These are phyloP conservation scores for Oreocharis arfaki DNA, from an alignment of 2,113 vertebrate genomes.

Conservation along the genomic window DNA sequence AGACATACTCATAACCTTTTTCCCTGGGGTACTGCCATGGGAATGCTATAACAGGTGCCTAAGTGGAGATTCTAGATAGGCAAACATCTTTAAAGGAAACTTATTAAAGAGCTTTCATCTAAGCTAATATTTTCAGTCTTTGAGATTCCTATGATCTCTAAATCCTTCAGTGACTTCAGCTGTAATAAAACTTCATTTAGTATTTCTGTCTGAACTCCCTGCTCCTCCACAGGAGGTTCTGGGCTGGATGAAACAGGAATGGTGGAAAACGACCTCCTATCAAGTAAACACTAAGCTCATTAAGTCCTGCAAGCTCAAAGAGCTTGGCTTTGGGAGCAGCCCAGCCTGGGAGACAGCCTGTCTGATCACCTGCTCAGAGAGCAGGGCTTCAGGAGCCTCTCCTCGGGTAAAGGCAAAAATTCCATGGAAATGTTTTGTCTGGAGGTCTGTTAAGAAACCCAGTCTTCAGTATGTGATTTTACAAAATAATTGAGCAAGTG, in stretches of 20 bases:
- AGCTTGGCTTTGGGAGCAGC: neutral
- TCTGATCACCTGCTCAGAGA: neutral
- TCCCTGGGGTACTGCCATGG: neutral
- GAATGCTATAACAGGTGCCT: neutral
- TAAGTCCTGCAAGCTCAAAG: neutral
- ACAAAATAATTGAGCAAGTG: neutral
- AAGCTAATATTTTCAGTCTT: conserved; percentile 21
- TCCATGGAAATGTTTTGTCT: neutral
- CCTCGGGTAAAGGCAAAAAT: neutral
- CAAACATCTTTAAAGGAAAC: neutral
- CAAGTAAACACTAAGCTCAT: neutral
- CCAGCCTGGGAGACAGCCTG: neutral
- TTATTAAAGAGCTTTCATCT: conserved; percentile 39
- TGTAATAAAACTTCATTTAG: conserved; percentile 29
- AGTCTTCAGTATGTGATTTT: neutral
- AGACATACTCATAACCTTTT: neutral
- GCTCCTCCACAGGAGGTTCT: neutral
- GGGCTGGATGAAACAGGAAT: neutral
- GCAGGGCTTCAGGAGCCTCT: neutral
- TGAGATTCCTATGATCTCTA: conserved; percentile 11
- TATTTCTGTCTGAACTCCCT: neutral
- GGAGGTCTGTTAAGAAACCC: neutral
- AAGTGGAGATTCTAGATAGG: neutral
- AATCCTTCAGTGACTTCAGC: conserved; percentile 15
- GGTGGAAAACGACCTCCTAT: neutral